Conservation (phyloP, 30 jellyfish, hydroid and myxozoan genomes). For the Cassiopea andromeda region DNA sequence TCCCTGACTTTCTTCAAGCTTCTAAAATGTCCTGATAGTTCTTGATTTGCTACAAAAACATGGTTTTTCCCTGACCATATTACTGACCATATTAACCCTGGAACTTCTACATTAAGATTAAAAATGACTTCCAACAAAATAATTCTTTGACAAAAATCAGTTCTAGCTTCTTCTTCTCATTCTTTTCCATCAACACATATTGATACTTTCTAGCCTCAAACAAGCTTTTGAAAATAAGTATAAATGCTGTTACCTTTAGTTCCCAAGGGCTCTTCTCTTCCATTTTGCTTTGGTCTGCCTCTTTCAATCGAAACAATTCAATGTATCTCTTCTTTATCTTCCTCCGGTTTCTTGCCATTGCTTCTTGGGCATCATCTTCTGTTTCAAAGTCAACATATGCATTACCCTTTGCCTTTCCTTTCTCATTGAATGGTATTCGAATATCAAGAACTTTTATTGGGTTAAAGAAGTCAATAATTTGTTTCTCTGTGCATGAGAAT, state of each 20-base stretch:
- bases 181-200: too few relatives aligned
- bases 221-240: background rate
- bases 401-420: conserved; percentile 84
- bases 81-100: too few relatives aligned
- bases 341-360: conserved; percentile 62
- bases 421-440: conserved; percentile 75
- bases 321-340: conserved; percentile 81
- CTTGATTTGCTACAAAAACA: too few relatives aligned
- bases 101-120: too few relatives aligned
- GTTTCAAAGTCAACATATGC: conserved; percentile 94
- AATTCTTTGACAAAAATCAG: too few relatives aligned
- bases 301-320: conserved; percentile 75
- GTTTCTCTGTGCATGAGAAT: conserved; percentile 85
- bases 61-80: too few relatives aligned
- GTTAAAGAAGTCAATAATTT: conserved; percentile 74
- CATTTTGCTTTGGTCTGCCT: background rate
- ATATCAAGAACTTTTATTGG: conserved; percentile 84
- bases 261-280: conserved; percentile 58
- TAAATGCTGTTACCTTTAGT: conserved; percentile 56
- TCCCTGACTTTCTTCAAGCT: background rate
- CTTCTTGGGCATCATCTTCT: conserved; percentile 56
- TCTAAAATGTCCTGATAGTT: background rate
- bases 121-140: too few relatives aligned
- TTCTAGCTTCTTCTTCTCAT: too few relatives aligned
- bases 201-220: background rate